These are phyloP conservation scores for Torymus aiolomorphi DNA, from an alignment of 2,888 invertebrate species.

Conservation along the genomic window DNA sequence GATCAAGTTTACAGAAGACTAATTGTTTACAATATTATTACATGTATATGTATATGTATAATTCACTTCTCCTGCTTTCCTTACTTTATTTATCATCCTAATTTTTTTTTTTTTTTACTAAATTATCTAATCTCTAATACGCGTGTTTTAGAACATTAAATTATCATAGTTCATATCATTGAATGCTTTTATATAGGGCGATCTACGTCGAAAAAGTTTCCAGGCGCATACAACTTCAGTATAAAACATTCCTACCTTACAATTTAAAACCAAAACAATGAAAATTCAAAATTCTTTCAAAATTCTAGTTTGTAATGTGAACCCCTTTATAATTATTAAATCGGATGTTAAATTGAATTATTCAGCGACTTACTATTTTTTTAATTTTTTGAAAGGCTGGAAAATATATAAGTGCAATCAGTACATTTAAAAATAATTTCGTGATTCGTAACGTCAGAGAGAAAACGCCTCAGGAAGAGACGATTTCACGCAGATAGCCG, in stretches of 20 bases:
- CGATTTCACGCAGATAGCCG: constrained; percentile 62
- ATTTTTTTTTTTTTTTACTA: constrained; percentile 47
- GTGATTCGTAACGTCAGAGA: constrained; percentile 27
- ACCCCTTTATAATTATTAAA: too few relatives aligned
- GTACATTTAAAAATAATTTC: constrained; percentile 6
- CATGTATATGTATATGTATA: constrained; percentile 58
- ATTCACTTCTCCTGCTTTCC: constrained; percentile 65
- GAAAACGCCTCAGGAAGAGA: constrained; percentile 51
- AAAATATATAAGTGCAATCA: neutral
- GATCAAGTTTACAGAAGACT: constrained; percentile 64
- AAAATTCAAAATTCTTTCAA: neutral
- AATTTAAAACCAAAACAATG: neutral
- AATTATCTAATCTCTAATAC: constrained; percentile 16
- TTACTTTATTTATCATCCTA: constrained; percentile 24
- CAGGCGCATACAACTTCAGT: constrained; percentile 38
- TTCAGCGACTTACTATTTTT: too few relatives aligned
- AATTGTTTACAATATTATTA: constrained; percentile 65
- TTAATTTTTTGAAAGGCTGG: neutral
- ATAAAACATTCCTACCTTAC: neutral
- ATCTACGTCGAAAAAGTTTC: constrained; percentile 51
- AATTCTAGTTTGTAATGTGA: neutral
- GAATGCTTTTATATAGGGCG: constrained; percentile 46
- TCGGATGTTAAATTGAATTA: too few relatives aligned
- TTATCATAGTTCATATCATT: constrained; percentile 66
- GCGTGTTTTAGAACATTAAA: constrained; percentile 65